Conservation (phyloP, 2,797 vertebrate genomes). For the Balearica regulorum region DNA sequence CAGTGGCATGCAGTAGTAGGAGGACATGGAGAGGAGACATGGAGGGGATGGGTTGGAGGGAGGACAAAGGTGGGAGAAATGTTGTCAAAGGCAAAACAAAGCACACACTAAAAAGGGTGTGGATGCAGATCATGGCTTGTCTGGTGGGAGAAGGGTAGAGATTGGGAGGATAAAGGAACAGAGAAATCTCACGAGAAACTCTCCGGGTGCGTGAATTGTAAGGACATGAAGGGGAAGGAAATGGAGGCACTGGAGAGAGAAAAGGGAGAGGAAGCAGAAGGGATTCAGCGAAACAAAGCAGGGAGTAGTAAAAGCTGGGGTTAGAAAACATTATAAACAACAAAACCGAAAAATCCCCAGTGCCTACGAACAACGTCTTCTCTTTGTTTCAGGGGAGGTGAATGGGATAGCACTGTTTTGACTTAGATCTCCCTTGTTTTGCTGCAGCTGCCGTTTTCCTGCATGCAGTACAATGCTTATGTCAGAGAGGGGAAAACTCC, state of each 20-base stretch:
- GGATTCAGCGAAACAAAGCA: not conserved
- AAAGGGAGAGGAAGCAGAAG: not conserved
- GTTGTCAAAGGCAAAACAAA: not conserved
- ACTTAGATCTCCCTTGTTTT: not conserved
- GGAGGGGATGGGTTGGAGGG: not conserved
- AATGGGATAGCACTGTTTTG: not conserved
- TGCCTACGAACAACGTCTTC: not conserved
- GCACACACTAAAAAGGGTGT: not conserved
- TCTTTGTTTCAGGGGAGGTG: not conserved
- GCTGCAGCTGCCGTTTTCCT: not conserved
- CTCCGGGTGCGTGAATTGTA: not conserved
- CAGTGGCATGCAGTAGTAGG: not conserved
- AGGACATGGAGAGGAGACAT: not conserved
- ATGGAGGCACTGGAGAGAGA: not conserved
- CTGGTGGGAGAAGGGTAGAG: not conserved
- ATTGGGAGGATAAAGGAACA: not conserved
- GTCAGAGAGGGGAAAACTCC: not conserved
- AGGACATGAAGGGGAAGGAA: not conserved
- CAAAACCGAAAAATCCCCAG: not conserved
- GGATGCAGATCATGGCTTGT: not conserved
- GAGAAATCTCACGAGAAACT: not conserved
- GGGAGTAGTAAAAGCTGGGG: not conserved
- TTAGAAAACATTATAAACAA: not conserved
- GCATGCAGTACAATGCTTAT: not conserved
- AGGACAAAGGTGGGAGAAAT: not conserved